Conservation (phyloP, 2,888 invertebrate genomes). For the Tigriopus californicus region DNA sequence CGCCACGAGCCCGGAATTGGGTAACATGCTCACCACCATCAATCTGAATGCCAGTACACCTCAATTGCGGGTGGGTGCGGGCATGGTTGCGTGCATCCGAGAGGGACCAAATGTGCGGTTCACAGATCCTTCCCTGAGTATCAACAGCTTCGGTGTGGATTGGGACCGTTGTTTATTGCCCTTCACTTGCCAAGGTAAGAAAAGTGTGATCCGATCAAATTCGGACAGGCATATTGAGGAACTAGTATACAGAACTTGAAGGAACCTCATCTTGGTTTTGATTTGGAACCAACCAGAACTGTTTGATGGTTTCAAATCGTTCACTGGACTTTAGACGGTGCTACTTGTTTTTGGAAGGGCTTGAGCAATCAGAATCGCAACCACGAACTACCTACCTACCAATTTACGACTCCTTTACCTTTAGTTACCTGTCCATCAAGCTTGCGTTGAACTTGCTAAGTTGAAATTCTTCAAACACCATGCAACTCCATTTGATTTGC, state of each 20-base stretch:
- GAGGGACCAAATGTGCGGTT: conserved; percentile 73
- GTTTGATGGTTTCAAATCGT: no score
- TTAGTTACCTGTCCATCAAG: no score
- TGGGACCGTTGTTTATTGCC: conserved; percentile 59
- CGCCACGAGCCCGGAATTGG: background rate
- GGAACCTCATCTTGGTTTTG: background rate
- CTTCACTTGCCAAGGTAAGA: conserved; percentile 27
- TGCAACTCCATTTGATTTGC: no score
- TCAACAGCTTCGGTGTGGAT: conserved; percentile 35
- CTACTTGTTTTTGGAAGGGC: no score
- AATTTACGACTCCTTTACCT: no score
- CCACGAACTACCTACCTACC: no score
- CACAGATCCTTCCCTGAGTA: conserved; percentile 26
- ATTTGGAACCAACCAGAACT: no score
- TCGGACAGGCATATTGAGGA: background rate
- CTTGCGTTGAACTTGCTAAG: no score
- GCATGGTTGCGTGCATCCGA: conserved; percentile 61
- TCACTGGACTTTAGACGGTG: no score
- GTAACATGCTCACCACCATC: background rate
- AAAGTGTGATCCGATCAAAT: background rate
- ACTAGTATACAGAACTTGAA: background rate
- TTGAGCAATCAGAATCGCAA: no score
- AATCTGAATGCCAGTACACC: background rate
- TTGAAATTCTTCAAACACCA: no score
- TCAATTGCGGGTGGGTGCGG: conserved; percentile 49